phyloP scores from a whole-genome alignment of 1,140 invertebrate genomes.

The Drosophila orena region DNA sequence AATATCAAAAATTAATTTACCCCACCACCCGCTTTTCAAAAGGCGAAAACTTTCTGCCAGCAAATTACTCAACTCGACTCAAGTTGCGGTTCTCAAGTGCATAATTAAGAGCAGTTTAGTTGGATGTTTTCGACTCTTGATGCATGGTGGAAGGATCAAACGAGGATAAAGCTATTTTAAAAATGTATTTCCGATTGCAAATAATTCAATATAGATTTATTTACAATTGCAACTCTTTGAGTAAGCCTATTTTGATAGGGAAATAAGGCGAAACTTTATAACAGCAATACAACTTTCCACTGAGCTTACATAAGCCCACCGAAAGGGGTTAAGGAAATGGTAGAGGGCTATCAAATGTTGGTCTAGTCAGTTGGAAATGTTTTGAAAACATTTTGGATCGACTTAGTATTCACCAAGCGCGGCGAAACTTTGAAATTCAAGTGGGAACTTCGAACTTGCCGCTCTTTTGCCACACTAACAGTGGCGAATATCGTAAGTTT shows the following conservation, averaged over 20 bases:
- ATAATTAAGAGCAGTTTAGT: constrained; percentile 12
- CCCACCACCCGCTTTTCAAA: not conserved
- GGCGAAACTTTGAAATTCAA: constrained; percentile 17
- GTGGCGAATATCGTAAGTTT: constrained; percentile 64
- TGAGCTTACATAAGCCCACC: constrained; percentile 46
- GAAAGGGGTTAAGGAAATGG: constrained; percentile 8
- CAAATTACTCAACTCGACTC: constrained; percentile 2
- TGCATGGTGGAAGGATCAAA: not conserved
- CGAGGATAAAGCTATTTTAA: not conserved
- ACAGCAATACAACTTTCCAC: constrained; percentile 26
- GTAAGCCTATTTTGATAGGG: too few species aligned
- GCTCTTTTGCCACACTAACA: constrained; percentile 30
- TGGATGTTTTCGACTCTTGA: not conserved
- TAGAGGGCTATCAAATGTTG: constrained; percentile 20
- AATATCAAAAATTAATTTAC: constrained; percentile 37
- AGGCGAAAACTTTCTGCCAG: not conserved
- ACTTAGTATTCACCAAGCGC: not conserved
- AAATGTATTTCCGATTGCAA: not conserved
- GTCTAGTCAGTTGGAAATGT: constrained; percentile 63
- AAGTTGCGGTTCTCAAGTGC: constrained; percentile 5
- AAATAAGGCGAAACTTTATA: constrained; percentile 21
- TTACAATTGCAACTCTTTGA: too few species aligned
- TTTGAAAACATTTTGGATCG: constrained; percentile 59
- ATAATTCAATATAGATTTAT: not conserved
- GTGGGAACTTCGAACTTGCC: constrained; percentile 35